A percentile compares a stretch with the other conserved stretches of the same genome.
phyloP scores from a whole-genome alignment of 2,113 vertebrate species.

The Regulus satrapa region DNA sequence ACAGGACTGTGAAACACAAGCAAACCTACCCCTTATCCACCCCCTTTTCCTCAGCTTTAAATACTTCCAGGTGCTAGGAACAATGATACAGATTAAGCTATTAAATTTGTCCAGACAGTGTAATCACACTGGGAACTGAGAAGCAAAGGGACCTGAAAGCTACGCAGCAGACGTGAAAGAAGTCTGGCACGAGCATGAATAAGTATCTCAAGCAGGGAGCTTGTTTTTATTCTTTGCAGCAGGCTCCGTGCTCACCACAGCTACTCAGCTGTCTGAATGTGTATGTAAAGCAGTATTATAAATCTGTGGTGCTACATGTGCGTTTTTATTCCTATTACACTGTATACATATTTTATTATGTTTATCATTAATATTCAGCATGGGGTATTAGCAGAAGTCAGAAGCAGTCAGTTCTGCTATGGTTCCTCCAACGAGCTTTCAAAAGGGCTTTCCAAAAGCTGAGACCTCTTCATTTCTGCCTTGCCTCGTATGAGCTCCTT shows the following conservation, averaged over 20 bases:
- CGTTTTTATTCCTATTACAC: conserved; percentile 59
- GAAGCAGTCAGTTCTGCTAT: conserved; percentile 56
- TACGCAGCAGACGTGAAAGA: background rate
- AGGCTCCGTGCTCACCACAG: background rate
- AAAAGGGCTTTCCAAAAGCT: background rate
- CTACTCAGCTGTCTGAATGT: conserved; percentile 31
- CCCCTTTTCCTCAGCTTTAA: background rate
- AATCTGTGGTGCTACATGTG: conserved; percentile 21
- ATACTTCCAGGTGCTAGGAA: background rate
- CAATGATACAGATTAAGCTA: background rate
- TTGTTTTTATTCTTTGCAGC: conserved; percentile 30
- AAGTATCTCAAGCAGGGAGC: background rate
- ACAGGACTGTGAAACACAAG: background rate
- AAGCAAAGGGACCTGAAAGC: background rate
- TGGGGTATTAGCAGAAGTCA: conserved; percentile 48
- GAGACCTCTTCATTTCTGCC: conserved; percentile 6
- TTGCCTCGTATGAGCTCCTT: background rate
- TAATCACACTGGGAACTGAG: background rate
- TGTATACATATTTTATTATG: conserved; percentile 66
- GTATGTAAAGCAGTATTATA: conserved; percentile 34
- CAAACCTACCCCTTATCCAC: background rate
- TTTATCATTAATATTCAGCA: conserved; percentile 63
- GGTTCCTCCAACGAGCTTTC: background rate
- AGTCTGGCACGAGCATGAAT: background rate
- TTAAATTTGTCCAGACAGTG: background rate